These are phyloP conservation scores for Tonatia bakeri DNA, from an alignment of 2,113 vertebrate species.

Conservation along the genomic window DNA sequence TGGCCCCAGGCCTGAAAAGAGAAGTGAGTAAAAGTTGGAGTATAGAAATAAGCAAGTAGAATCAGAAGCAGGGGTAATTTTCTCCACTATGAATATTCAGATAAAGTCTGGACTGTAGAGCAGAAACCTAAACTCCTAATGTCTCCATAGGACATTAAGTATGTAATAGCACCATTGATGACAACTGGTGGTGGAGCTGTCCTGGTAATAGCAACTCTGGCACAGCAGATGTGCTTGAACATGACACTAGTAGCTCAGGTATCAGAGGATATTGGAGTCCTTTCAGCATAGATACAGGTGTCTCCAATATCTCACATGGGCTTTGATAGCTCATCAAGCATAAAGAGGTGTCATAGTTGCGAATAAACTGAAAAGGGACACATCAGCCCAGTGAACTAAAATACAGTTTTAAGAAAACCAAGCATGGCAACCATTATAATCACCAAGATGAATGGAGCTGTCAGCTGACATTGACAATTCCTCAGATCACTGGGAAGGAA, in stretches of 20 bases:
- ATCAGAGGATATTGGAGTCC: neutral
- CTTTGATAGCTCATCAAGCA: neutral
- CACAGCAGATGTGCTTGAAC: neutral
- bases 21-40: neutral
- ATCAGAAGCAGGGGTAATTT: neutral
- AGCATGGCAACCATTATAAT: neutral
- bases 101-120: neutral
- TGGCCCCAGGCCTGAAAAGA: neutral
- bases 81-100: neutral
- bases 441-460: neutral
- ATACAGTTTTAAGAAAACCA: neutral
- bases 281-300: neutral
- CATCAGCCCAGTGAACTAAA: neutral
- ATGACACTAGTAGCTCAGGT: neutral
- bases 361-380: neutral
- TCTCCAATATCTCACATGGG: neutral
- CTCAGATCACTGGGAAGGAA: neutral
- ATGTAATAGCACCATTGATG: too few relatives aligned
- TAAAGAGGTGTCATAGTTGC: neutral
- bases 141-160: rapidly evolving
- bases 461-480: neutral
- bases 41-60: neutral
- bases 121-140: neutral
- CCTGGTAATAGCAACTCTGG: neutral
- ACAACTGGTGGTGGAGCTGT: neutral